Evolutionary conservation across 2,113 vertebrate species (phyloP).

Genomic region (Calcarius ornatus): DNA sequence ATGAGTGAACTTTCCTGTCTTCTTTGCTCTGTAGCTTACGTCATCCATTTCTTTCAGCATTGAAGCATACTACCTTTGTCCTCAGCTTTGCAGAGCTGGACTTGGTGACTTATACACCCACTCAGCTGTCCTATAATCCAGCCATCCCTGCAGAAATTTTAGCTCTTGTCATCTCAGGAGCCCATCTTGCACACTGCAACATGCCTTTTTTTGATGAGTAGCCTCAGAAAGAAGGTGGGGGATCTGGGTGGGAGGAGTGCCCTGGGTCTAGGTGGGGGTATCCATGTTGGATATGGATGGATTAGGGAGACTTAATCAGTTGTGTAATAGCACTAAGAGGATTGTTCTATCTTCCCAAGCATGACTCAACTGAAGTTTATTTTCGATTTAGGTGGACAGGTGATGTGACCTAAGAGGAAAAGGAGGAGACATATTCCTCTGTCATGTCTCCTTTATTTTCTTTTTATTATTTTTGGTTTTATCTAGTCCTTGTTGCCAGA

Average conservation of each 20-base stretch:
- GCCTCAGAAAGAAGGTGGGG: neutral
- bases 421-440: neutral
- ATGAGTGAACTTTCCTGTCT: neutral
- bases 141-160: neutral
- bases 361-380: constrained; percentile 53
- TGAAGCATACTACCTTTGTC: neutral
- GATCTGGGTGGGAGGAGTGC: neutral
- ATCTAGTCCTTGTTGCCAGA: neutral
- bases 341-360: constrained; percentile 39
- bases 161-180: neutral
- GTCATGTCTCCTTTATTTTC: neutral
- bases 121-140: constrained; percentile 18
- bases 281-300: neutral
- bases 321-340: constrained; percentile 45
- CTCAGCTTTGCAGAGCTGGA: neutral
- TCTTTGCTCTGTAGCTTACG: neutral
- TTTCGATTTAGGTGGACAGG: constrained; percentile 59
- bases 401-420: constrained; percentile 24
- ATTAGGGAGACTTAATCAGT: constrained; percentile 38
- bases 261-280: neutral
- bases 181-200: neutral
- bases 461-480: neutral
- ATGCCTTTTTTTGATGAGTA: neutral
- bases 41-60: neutral
- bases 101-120: neutral